Base-by-base conservation (phyloP, 1,140 invertebrate species). In the Procambarus clarkii region DNA sequence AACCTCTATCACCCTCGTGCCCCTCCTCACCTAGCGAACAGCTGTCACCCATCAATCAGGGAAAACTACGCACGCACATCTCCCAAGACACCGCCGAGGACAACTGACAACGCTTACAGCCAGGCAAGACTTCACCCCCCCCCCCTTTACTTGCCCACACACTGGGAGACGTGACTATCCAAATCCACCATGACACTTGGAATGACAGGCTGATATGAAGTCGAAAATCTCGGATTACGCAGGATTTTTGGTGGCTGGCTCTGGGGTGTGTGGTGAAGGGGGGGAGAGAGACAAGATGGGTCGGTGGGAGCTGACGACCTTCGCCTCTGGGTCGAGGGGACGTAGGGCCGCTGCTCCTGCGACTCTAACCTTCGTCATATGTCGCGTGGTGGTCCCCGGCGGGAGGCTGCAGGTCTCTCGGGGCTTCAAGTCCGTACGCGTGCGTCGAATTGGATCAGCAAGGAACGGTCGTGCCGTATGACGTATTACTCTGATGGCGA, bases 141-240 rank as follows among this genome's bases (percentile, higher is more conserved):
- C 60, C 60, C 60, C 18, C 18, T 21, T 4, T 11, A 7, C 4
- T 18, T 15, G 60, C 15, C 60, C 60, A 15, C 60, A 15, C 60
- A 64, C 3, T 3, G 60, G 50, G 13, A 64, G 60, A 64, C 2
- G 4, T 45, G n/a, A 44, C 88, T 58, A 85, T 84, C 82, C 80
- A 91, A 91, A 60, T 60, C 82, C 82, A 48, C 18, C 82, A 64
- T 80, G 82, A 85, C 88, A 86, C 71, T 54, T 34, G 45, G 44
- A 91, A 86, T 91, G 88, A 86, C 88, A 91, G 88, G 58, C 81
- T 79, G 88, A 91, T 85, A 85, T 48, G 88, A 91, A 91, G 76
- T 91, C 74, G 88, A 79, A 91, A 54, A 86, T 85, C 88, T 91
- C 82, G 74, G 74, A 91, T 91, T 91, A 91, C 88, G 58, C 69